These are phyloP conservation scores for Neodon shergylaensis DNA, from an alignment of 2,113 vertebrate species.

Conservation along the genomic window DNA sequence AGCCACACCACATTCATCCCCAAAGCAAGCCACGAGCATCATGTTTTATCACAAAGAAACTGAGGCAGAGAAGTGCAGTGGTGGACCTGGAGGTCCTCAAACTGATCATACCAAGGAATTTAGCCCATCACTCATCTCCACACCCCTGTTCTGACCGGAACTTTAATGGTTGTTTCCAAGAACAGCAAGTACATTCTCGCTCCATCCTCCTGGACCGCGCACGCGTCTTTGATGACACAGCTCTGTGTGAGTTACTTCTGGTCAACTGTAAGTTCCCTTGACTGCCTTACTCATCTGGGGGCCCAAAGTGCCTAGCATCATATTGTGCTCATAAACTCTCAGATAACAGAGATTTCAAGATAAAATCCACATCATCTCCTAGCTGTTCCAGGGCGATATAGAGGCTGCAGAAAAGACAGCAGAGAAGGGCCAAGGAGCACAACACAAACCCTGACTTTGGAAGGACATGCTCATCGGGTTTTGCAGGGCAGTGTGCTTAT, in stretches of 20 bases:
- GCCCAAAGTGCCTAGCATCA: background rate
- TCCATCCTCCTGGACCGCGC: background rate
- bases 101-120: background rate
- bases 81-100: background rate
- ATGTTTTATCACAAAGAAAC: background rate
- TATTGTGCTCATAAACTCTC: background rate
- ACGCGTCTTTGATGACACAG: background rate
- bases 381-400: background rate
- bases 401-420: background rate
- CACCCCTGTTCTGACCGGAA: background rate
- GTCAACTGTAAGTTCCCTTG: background rate
- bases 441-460: background rate
- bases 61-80: background rate
- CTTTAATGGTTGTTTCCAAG: background rate
- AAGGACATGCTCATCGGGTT: background rate
- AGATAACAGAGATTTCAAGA: conserved; percentile 46
- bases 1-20: background rate
- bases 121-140: background rate
- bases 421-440: background rate
- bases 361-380: background rate
- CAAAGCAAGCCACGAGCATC: background rate
- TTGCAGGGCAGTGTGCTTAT: background rate
- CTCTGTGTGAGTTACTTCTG: background rate
- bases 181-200: background rate
- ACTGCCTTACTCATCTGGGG: background rate